These are phyloP conservation scores for Corythoichthys intestinalis DNA, from an alignment of 2,113 vertebrate species.

Conservation along the genomic window DNA sequence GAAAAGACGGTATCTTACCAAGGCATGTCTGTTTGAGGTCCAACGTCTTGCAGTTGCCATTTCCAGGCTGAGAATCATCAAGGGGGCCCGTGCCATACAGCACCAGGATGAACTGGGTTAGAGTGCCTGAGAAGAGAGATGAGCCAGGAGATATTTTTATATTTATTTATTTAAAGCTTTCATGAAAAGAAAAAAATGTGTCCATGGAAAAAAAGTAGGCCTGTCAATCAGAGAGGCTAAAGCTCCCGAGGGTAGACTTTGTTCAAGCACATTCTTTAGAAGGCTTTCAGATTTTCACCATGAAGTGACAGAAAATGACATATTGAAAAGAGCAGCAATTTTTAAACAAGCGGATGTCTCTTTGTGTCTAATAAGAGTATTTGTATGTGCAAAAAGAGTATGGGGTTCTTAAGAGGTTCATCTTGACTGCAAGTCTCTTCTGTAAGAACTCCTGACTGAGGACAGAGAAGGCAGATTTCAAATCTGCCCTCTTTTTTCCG, in stretches of 20 bases:
- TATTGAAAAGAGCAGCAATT: constrained; percentile 24
- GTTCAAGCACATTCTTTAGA: constrained; percentile 24
- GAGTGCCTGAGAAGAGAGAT: constrained; percentile 75
- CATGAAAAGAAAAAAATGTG: background rate
- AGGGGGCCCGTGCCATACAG: constrained; percentile 84
- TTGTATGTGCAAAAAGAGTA: constrained; percentile 30
- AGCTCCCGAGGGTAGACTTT: constrained; percentile 17
- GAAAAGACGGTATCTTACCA: constrained; percentile 75
- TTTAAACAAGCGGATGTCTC: constrained; percentile 22
- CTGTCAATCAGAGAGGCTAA: constrained; percentile 26
- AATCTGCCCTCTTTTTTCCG: background rate
- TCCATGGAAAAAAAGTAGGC: constrained; percentile 10
- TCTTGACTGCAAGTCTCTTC: constrained; percentile 27
- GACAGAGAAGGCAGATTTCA: background rate
- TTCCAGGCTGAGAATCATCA: constrained; percentile 68
- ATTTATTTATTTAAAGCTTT: background rate
- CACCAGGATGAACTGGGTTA: constrained; percentile 90
- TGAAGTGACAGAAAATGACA: constrained; percentile 38
- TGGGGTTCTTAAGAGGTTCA: constrained; percentile 23
- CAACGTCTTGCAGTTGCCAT: constrained; percentile 84
- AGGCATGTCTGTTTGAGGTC: constrained; percentile 87
- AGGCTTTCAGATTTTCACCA: constrained; percentile 23
- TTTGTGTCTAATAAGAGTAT: constrained; percentile 28
- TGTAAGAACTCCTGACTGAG: constrained; percentile 3
- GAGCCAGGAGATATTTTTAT: constrained; percentile 7